Base-by-base conservation (phyloP, 2,797 vertebrate genomes). In the Anableps anableps region DNA sequence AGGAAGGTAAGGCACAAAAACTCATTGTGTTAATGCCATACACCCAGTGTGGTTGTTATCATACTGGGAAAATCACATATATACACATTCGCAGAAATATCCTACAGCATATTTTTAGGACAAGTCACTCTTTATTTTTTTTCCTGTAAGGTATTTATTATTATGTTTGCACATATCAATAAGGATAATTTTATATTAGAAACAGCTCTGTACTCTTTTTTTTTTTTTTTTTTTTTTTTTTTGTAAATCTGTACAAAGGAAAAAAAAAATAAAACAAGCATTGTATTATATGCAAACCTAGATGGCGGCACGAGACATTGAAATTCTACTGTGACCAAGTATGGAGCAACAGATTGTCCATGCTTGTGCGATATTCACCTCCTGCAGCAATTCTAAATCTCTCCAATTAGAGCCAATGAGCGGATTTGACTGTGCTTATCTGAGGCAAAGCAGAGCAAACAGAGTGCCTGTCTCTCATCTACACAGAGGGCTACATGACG, bases 391-490 rank as follows among this genome's bases (percentile, higher is more conserved):
- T 77, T 47, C 74, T 38, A 76, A 86, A 78, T 72, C 80, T 86
- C 73, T 38, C 38, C 60, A 81, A 88, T 85, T 83, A 77, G 55
- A 86, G 80, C 29, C 53, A 78, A 21, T 51, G 45, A 48, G 77
- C 58, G 80, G 80, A 83, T 87, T 80, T 53, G 62, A 64, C 48
- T 23, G 72, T 1, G 47, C 50, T 83, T 85, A 79, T 83, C 76
- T 31, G 76, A 36, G 4, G 50, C 70, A 36, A 53, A 80, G 51
- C 72, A 43, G 76, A 80, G 83, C 68, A 77, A 83, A 47, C 38
- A 45, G 16, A 73, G 64, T 0, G 4, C 75, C 79, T 64, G 74
- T 77, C 80, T 79, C 80, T 55, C 48, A 78, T 62, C 71, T 31
- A 14, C 70, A 77, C 74, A 36, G 75, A 85, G 8, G 45, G 19